These are phyloP conservation scores for Meandrusa payeni DNA, from an alignment of 2,888 invertebrate genomes.

Conservation along the genomic window DNA sequence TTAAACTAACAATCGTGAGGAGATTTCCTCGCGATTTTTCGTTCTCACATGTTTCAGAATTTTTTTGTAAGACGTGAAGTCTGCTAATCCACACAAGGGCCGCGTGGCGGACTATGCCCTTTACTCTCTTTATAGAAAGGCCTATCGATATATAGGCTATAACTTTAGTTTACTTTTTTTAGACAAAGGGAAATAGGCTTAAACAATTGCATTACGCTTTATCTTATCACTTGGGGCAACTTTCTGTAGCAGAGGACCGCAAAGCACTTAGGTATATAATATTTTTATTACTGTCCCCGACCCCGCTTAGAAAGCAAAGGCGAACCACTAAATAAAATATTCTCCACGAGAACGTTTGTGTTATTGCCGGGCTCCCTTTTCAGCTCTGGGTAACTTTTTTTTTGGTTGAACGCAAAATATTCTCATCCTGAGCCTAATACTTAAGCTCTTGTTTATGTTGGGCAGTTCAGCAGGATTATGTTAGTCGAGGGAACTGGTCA, in stretches of 20 bases:
- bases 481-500: no score
- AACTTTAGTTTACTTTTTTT: no score
- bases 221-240: constrained; percentile 12
- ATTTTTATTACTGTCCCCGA: constrained; percentile 66
- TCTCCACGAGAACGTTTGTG: constrained; percentile 51
- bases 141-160: no score
- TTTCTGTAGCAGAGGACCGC: constrained; percentile 32
- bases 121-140: no score
- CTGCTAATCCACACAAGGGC: no score
- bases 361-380: constrained; percentile 42
- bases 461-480: no score
- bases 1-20: no score
- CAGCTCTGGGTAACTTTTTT: constrained; percentile 35
- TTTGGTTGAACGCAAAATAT: constrained; percentile 38
- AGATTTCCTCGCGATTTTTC: no score
- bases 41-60: no score
- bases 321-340: constrained; percentile 73
- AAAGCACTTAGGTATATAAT: constrained; percentile 59
- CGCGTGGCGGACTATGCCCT: no score
- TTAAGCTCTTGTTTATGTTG: constrained; percentile 10
- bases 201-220: neutral
- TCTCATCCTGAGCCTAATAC: constrained; percentile 33
- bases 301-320: constrained; percentile 54
- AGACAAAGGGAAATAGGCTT: no score
- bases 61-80: no score